A percentile compares a stretch with the other conserved stretches of the same genome.
phyloP scores from a whole-genome alignment of 2,797 vertebrate genomes.

The Lophotriccus pileatus region DNA sequence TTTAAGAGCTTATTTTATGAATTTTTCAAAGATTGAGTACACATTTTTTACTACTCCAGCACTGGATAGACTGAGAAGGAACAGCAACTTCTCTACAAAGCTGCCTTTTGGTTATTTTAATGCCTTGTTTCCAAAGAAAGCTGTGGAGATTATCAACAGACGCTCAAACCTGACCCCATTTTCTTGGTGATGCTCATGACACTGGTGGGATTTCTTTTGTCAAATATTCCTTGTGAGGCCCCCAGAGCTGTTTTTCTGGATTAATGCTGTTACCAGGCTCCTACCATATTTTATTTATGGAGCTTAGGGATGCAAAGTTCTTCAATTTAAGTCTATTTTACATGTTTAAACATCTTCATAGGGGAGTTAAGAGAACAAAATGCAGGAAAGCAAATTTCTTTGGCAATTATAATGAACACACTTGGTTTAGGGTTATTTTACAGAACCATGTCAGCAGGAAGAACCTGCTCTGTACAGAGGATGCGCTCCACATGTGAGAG shows the following conservation, averaged over 20 bases:
- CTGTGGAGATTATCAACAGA: neutral
- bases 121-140: neutral
- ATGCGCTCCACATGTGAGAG: neutral
- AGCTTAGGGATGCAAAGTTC: neutral
- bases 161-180: neutral
- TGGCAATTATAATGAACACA: neutral
- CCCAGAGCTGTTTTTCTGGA: neutral
- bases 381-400: neutral
- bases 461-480: neutral
- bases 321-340: neutral
- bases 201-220: neutral
- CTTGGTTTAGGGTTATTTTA: neutral
- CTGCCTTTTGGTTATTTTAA: neutral
- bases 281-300: neutral
- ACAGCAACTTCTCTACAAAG: neutral
- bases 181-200: neutral
- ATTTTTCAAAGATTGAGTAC: slow-evolving; percentile 30
- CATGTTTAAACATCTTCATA: neutral
- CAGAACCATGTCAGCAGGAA: neutral
- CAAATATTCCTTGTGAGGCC: neutral
- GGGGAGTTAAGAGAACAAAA: neutral
- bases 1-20: slow-evolving; percentile 51
- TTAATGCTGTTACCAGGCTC: neutral
- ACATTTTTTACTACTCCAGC: neutral
- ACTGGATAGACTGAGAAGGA: neutral